Base-by-base conservation (phyloP, 2,888 invertebrate species). In the Amphipoea lucens region DNA sequence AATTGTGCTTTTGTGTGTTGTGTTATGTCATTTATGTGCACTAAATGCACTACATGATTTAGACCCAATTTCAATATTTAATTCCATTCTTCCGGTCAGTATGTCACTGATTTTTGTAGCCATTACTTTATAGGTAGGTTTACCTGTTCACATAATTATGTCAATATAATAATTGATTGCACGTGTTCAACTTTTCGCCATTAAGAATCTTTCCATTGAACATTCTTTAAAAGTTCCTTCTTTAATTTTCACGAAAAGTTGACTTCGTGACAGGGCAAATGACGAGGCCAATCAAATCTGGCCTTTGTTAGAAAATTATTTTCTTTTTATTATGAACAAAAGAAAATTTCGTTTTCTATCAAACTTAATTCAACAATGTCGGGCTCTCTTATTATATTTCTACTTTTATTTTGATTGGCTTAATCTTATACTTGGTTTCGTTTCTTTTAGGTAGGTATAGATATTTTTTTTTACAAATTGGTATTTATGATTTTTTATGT, bases 311-410 rank as follows among this genome's bases (percentile, higher is more conserved):
- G 68, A 90, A 88, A 90, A 87, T 89, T 85, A 88, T 87, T 87
- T 91, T 90, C 87, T 89, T 90, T 81, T 79, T 90, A 87, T 83
- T 83, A 87, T 0, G 90, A 91, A 92, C 91, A 92, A 93, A 91
- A 88, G 88, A 88, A 63, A 91, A 91, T 87, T 90, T 90, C 84
- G 81, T 90, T 90, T 92, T 92, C 90, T 90, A 89, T 91, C 87
- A 91, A 91, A 92, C 88, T 90, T 92, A 92, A 93, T 93, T 92
- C 92, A 87, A 86, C 87, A 90, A 91, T 92, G 89, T 90, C 81
- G 82, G 88, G 79, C 89, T 84, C 81, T 85, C 75, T 79, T 81
- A 79, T 89, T 88, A 87, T 89, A 83, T 89, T 86, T 85, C 78
- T 81, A 87, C 88, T 83, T 87, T 88, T 87, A 84, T 85, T 90